Conservation (phyloP, 2,797 vertebrate species). For the Poeciliopsis gracilis region DNA sequence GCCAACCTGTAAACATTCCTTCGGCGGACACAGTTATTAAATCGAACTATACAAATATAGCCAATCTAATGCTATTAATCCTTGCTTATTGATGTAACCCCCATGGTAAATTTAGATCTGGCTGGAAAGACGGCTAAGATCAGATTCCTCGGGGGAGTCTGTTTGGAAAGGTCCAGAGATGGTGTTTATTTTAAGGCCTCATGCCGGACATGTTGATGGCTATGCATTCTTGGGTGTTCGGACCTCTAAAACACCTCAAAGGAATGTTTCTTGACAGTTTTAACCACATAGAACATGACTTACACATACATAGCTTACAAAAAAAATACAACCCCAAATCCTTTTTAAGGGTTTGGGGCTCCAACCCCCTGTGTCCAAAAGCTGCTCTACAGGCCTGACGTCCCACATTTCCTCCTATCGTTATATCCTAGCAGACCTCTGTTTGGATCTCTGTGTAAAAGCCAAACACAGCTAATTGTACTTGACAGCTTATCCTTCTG, state of each 20-base stretch:
- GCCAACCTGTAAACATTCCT: conserved; percentile 68
- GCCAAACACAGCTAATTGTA: conserved; percentile 41
- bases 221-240: conserved; percentile 54
- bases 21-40: conserved; percentile 65
- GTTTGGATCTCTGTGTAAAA: conserved; percentile 35
- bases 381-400: conserved; percentile 16
- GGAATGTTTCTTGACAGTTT: conserved; percentile 41
- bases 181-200: conserved; percentile 74
- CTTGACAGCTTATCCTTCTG: conserved; percentile 47
- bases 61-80: conserved; percentile 72
- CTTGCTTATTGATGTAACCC: conserved; percentile 73
- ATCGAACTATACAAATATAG: conserved; percentile 77
- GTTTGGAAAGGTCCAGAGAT: conserved; percentile 63
- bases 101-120: conserved; percentile 67
- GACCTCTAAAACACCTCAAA: conserved; percentile 38
- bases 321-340: conserved; percentile 11
- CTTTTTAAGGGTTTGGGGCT: conserved; percentile 8
- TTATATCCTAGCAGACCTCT: conserved; percentile 10
- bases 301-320: conserved; percentile 14
- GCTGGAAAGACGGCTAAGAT: conserved; percentile 66
- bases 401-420: conserved; percentile 25
- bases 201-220: conserved; percentile 64
- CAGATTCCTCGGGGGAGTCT: conserved; percentile 67
- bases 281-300: conserved; percentile 28
- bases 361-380: conserved; percentile 23